phyloP scores from a whole-genome alignment of 2,113 vertebrate species.

The Athene noctua region DNA sequence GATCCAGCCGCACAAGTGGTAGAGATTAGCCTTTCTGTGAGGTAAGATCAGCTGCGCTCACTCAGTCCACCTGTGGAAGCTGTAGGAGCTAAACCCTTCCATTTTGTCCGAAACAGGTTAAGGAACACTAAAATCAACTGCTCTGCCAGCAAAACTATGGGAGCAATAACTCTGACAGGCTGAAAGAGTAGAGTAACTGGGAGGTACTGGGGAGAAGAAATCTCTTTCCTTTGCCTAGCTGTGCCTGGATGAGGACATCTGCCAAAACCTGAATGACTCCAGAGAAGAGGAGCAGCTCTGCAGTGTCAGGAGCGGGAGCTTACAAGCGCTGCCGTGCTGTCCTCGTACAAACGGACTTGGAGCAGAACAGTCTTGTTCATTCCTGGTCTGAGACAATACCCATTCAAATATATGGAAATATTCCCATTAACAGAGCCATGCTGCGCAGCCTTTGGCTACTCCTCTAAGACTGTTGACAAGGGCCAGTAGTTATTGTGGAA shows the following conservation, averaged over 20 bases:
- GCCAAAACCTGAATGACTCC: background rate
- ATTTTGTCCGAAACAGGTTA: background rate
- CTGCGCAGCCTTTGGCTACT: conserved; percentile 12
- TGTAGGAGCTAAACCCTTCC: background rate
- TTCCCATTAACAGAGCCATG: background rate
- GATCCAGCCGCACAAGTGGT: background rate
- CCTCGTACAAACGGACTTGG: background rate
- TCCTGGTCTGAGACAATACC: conserved; percentile 42
- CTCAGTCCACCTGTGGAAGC: background rate
- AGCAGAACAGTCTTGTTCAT: conserved; percentile 40
- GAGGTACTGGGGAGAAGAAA: background rate
- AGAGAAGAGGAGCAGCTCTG: background rate
- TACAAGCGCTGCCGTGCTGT: background rate
- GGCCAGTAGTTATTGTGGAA: background rate
- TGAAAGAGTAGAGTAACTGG: background rate
- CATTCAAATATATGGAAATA: conserved; percentile 19
- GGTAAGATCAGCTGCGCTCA: background rate
- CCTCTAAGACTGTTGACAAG: background rate
- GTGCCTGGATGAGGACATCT: background rate
- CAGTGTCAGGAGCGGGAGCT: rapidly evolving
- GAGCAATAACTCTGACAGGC: background rate
- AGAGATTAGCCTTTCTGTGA: background rate
- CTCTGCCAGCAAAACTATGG: background rate
- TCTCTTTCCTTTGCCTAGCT: background rate
- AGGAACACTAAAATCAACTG: background rate